phyloP scores from a whole-genome alignment of 1,140 invertebrate species.

The Paracyclopina nana region DNA sequence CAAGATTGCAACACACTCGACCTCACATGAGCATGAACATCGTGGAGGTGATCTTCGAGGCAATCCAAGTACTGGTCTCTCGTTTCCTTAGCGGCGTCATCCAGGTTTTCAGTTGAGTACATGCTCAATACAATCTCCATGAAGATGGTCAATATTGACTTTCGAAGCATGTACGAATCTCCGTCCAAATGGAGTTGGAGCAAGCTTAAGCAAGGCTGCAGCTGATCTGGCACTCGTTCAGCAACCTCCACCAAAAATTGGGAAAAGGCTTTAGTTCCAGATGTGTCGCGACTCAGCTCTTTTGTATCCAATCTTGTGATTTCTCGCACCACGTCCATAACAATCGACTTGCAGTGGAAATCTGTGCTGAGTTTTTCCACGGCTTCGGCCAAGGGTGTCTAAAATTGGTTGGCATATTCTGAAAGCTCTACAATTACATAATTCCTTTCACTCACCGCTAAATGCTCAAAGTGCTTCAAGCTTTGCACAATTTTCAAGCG shows the following conservation, averaged over 20 bases:
- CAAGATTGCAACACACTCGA: constrained; percentile 47
- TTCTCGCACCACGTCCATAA: constrained; percentile 49
- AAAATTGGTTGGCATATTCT: too few species aligned
- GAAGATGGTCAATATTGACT: constrained; percentile 54
- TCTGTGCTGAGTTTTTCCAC: constrained; percentile 41
- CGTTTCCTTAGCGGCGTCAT: constrained; percentile 38
- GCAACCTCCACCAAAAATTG: constrained; percentile 46
- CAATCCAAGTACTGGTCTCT: constrained; percentile 48
- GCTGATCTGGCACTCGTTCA: constrained; percentile 37
- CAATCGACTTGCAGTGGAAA: constrained; percentile 39
- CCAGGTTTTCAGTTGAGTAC: constrained; percentile 44
- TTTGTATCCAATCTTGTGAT: constrained; percentile 36
- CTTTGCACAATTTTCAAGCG: constrained; percentile 43
- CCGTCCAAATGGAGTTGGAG: constrained; percentile 18
- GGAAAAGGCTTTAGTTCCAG: constrained; percentile 39
- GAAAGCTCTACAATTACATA: too few species aligned
- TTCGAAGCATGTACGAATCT: constrained; percentile 54
- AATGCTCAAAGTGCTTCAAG: constrained; percentile 47
- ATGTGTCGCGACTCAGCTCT: constrained; percentile 31
- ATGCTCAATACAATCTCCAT: constrained; percentile 46
- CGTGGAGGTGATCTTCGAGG: constrained; percentile 57
- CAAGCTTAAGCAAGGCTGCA: constrained; percentile 36
- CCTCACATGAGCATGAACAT: constrained; percentile 57
- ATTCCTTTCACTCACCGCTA: too few species aligned
- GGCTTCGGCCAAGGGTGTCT: constrained; percentile 43